Conservation (phyloP, 2,888 invertebrate genomes). For the Tricholauxania praeusta region DNA sequence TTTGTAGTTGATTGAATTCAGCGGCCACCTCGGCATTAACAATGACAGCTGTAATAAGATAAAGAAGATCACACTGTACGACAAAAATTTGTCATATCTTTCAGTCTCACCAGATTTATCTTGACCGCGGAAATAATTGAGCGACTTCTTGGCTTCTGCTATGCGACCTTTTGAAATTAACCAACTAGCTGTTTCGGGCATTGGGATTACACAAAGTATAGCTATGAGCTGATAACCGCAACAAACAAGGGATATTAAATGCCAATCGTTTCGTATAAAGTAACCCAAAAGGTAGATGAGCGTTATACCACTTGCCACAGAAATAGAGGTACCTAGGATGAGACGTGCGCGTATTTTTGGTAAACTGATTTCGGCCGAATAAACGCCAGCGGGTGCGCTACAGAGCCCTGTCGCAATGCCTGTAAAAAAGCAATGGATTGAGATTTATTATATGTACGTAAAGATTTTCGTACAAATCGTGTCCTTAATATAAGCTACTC, state of each 20-base stretch:
- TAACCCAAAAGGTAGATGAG: slow-evolving; percentile 74
- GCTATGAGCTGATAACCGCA: slow-evolving; percentile 61
- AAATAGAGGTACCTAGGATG: slow-evolving; percentile 74
- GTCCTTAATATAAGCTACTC: too few relatives aligned
- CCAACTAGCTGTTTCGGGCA: slow-evolving; percentile 80
- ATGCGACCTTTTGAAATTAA: slow-evolving; percentile 72
- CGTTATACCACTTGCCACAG: slow-evolving; percentile 75
- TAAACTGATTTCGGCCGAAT: slow-evolving; percentile 67
- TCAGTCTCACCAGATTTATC: slow-evolving; percentile 55
- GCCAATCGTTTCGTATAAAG: slow-evolving; percentile 65
- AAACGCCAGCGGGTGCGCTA: slow-evolving; percentile 65
- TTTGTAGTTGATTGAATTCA: slow-evolving; percentile 59
- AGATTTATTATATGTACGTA: not conserved
- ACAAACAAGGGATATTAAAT: slow-evolving; percentile 61
- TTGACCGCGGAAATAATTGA: slow-evolving; percentile 74
- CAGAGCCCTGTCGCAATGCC: slow-evolving; percentile 64
- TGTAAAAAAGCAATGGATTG: slow-evolving; percentile 38
- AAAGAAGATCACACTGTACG: too few relatives aligned
- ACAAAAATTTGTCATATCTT: too few relatives aligned
- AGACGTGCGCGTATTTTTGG: slow-evolving; percentile 76
- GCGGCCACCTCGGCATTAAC: slow-evolving; percentile 58
- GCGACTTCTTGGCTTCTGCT: slow-evolving; percentile 72
- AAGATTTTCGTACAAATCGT: not conserved
- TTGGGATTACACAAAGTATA: slow-evolving; percentile 69
- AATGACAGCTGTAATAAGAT: slow-evolving; percentile 52